Evolutionary conservation across 2,888 invertebrate species (phyloP).

Genomic region (Adelognathus sp.): DNA sequence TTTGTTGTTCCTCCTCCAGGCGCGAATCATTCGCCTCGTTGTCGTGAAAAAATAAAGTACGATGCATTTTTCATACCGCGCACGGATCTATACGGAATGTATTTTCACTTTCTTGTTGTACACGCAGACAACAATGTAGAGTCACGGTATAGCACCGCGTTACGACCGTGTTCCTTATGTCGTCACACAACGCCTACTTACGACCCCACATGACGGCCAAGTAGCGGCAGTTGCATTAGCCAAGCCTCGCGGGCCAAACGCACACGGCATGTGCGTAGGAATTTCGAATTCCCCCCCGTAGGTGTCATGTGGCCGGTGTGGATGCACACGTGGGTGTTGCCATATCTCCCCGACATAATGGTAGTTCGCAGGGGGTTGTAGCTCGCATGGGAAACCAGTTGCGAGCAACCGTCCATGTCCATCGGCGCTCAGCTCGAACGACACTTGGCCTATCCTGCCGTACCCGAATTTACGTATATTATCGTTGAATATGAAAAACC

Average conservation of each 20-base stretch:
- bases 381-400: conserved; percentile 77
- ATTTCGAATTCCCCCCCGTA: conserved; percentile 70
- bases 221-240: conserved; percentile 44
- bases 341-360: conserved; percentile 24
- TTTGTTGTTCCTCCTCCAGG: neutral
- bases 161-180: neutral
- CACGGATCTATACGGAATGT: neutral
- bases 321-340: conserved; percentile 43
- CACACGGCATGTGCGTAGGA: conserved; percentile 76
- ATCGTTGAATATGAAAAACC: no score
- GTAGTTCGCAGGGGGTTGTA: conserved; percentile 77
- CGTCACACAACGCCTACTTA: neutral
- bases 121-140: neutral
- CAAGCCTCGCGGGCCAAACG: neutral
- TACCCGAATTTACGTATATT: neutral
- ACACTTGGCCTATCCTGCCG: neutral
- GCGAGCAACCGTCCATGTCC: conserved; percentile 77
- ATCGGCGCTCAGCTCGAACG: conserved; percentile 53
- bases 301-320: conserved; percentile 76
- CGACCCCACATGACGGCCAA: conserved; percentile 67
- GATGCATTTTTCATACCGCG: neutral
- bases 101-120: neutral
- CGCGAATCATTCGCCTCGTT: neutral
- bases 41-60: neutral
- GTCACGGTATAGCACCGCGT: neutral